These are phyloP conservation scores for Microplitis demolitor DNA, from an alignment of 1,140 invertebrate species.

Conservation along the genomic window DNA sequence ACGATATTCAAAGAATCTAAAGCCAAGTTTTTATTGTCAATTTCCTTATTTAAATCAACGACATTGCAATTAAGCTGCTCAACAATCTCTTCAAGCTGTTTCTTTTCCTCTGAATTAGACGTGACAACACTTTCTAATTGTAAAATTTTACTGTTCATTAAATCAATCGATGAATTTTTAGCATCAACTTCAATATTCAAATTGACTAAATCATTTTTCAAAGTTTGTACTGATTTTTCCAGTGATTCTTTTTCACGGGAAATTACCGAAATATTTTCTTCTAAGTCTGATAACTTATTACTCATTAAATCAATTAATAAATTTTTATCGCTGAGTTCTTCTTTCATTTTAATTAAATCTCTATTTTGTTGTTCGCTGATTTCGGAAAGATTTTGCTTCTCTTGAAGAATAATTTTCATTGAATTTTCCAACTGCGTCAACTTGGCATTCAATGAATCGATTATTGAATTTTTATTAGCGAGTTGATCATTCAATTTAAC, in stretches of 20 bases:
- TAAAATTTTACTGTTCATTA: neutral
- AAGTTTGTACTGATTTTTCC: neutral
- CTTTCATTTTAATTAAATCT: neutral
- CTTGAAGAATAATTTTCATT: neutral
- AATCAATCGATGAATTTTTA: neutral
- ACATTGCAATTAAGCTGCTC: neutral
- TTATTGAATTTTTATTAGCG: neutral
- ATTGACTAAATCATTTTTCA: neutral
- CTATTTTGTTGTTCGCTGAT: neutral
- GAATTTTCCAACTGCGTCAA: too few relatives aligned
- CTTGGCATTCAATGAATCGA: neutral
- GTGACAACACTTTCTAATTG: neutral
- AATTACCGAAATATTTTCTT: neutral
- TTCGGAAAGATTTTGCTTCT: neutral
- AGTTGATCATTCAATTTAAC: neutral
- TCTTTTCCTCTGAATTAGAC: neutral
- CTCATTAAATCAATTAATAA: neutral
- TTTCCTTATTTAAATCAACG: neutral
- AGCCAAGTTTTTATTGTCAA: neutral
- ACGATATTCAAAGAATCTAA: neutral
- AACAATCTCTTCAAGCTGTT: neutral
- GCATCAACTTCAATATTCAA: neutral
- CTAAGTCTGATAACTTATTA: neutral
- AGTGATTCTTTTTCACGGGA: neutral
- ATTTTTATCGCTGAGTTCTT: neutral